A percentile compares a stretch with the other conserved stretches of the same genome.
phyloP scores from a whole-genome alignment of 2,888 invertebrate species.

The Leucozona laternaria region DNA sequence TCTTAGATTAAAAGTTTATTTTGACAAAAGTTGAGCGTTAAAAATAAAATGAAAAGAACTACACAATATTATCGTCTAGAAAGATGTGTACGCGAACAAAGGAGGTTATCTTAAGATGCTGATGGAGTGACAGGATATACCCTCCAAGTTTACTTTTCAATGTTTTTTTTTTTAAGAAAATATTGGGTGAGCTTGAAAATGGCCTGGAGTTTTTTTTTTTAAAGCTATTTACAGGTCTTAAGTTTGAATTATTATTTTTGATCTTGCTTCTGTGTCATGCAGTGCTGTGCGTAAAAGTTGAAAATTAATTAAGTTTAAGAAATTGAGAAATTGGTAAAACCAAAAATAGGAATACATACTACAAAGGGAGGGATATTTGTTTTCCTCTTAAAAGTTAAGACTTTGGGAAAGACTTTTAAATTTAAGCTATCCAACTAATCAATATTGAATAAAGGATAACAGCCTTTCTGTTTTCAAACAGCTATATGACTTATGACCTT shows the following conservation, averaged over 20 bases:
- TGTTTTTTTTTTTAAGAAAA: not conserved
- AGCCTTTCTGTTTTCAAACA: too few species aligned
- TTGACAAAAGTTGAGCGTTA: constrained; percentile 10
- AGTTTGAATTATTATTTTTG: not conserved
- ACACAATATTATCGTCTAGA: not conserved
- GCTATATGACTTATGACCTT: too few species aligned
- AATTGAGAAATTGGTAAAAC: not conserved
- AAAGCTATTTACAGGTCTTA: not conserved
- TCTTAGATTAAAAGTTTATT: constrained; percentile 1
- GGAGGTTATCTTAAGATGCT: not conserved
- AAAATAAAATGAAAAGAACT: constrained; percentile 10
- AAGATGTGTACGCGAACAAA: not conserved
- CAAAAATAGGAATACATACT: not conserved
- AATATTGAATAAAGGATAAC: too few species aligned
- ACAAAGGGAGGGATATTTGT: too few species aligned
- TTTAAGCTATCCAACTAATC: too few species aligned
- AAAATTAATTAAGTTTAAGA: not conserved
- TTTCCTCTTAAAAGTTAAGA: too few species aligned
- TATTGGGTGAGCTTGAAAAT: not conserved
- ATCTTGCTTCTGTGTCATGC: not conserved
- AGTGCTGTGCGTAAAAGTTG: not conserved
- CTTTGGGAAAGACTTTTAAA: too few species aligned
- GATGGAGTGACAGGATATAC: not conserved
- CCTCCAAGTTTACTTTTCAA: constrained; percentile 5
- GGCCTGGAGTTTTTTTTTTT: not conserved